A percentile compares a stretch with the other conserved stretches of the same genome.
These are phyloP conservation scores for Neoascia interrupta DNA, from an alignment of 2,888 invertebrate genomes.

Conservation along the genomic window DNA sequence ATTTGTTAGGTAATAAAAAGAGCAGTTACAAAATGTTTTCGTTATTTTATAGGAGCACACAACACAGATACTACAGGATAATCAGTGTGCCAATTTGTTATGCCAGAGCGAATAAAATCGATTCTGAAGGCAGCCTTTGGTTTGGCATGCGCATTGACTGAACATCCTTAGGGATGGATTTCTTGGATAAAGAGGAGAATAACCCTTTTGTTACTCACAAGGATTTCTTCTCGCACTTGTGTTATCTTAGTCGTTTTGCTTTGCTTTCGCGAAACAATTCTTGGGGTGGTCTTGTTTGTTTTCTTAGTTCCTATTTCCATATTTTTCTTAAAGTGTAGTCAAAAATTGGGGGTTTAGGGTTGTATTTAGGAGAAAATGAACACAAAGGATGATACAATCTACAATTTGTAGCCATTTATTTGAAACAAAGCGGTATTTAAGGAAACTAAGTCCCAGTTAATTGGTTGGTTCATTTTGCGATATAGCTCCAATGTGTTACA, in stretches of 20 bases:
- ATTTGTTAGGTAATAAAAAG: conserved; percentile 25
- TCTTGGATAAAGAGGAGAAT: conserved; percentile 53
- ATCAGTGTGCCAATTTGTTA: conserved; percentile 66
- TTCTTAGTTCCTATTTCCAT: background rate
- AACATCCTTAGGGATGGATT: conserved; percentile 66
- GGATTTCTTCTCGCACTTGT: background rate
- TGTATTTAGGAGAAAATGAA: no score
- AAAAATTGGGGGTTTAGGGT: no score
- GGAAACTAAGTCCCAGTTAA: no score
- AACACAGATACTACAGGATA: conserved; percentile 59
- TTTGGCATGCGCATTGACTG: conserved; percentile 61
- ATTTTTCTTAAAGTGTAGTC: no score
- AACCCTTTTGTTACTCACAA: conserved; percentile 31
- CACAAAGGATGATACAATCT: no score
- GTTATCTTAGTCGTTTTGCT: background rate
- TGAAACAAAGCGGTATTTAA: no score
- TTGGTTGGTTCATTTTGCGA: no score
- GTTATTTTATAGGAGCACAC: conserved; percentile 19
- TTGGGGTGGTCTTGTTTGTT: conserved; percentile 39
- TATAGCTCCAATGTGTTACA: no score
- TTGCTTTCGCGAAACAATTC: no score
- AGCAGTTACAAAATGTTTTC: conserved; percentile 29
- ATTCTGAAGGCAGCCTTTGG: conserved; percentile 61
- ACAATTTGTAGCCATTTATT: no score
- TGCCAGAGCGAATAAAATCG: conserved; percentile 65